phyloP scores from a whole-genome alignment of 2,888 invertebrate species.

The Catonia carolina region DNA sequence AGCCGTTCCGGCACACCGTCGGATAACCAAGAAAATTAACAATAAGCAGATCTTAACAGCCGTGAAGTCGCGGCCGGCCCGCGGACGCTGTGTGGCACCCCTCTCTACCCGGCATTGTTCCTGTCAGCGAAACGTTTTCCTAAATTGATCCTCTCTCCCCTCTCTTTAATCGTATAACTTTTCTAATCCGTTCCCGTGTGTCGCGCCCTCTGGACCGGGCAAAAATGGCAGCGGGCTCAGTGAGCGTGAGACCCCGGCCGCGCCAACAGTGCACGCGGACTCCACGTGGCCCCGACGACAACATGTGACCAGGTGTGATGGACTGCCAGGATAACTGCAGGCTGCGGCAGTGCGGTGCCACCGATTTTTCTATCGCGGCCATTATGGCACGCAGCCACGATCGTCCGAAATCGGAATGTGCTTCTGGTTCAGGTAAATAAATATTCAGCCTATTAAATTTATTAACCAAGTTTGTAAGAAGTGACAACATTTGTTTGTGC shows the following conservation, averaged over 20 bases:
- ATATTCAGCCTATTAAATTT: too few relatives aligned
- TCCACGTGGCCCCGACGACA: conserved; percentile 1
- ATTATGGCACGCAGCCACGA: conserved; percentile 68
- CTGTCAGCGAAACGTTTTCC: conserved; percentile 15
- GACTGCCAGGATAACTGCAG: conserved; percentile 21
- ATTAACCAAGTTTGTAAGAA: too few relatives aligned
- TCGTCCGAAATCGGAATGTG: conserved; percentile 4
- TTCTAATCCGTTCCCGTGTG: conserved; percentile 25
- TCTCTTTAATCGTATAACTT: conserved; percentile 25
- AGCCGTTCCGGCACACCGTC: background rate
- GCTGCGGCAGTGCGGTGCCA: conserved; percentile 48
- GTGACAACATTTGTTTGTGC: too few relatives aligned
- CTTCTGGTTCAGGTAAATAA: too few relatives aligned
- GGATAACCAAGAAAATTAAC: conserved; percentile 8
- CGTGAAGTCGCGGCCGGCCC: background rate
- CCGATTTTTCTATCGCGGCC: conserved; percentile 93
- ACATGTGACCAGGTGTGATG: conserved; percentile 10
- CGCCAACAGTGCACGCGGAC: background rate
- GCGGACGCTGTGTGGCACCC: conserved; percentile 4
- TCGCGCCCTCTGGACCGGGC: conserved; percentile 15
- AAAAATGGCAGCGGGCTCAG: conserved; percentile 27
- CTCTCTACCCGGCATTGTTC: background rate
- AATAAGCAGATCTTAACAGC: conserved; percentile 9
- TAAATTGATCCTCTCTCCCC: conserved; percentile 21
- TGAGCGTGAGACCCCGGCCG: conserved; percentile 2